phyloP scores from a whole-genome alignment of 1,140 invertebrate species.

The Melanaphis sacchari region DNA sequence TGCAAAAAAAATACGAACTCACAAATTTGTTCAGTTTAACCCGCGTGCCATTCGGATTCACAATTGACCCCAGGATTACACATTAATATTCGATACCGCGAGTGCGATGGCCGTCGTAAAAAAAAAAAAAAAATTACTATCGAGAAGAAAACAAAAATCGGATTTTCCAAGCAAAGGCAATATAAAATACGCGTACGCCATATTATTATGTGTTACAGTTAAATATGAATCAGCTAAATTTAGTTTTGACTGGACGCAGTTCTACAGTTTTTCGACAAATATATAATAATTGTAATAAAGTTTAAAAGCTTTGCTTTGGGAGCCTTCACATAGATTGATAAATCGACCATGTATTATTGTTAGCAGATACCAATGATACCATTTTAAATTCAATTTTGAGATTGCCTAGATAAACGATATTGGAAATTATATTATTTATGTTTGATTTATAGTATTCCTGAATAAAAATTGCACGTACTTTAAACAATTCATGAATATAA shows the following conservation, averaged over 20 bases:
- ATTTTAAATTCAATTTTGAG: not conserved
- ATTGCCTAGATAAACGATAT: not conserved
- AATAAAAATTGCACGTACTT: not conserved
- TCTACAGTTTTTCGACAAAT: not conserved
- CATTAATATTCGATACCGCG: not conserved
- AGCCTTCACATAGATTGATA: not conserved
- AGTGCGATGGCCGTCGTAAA: not conserved
- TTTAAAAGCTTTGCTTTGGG: not conserved
- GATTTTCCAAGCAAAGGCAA: not conserved
- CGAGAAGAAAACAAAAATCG: not conserved
- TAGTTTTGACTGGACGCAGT: not conserved
- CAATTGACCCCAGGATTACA: not conserved
- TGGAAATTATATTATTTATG: not conserved
- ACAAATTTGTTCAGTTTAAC: not conserved
- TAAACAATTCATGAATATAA: not conserved
- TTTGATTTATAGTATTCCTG: not conserved
- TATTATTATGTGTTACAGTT: not conserved
- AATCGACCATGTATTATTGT: not conserved
- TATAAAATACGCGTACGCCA: not conserved
- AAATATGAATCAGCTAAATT: not conserved
- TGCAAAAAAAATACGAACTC: not conserved
- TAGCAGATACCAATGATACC: not conserved
- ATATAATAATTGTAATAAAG: not conserved
- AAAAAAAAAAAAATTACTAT: not conserved
- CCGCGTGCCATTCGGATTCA: not conserved